Evolutionary conservation across 2,797 vertebrate species (phyloP), one percentile per base, ranked within the genome.

Genomic region (Cercopithecus neglectus): DNA sequence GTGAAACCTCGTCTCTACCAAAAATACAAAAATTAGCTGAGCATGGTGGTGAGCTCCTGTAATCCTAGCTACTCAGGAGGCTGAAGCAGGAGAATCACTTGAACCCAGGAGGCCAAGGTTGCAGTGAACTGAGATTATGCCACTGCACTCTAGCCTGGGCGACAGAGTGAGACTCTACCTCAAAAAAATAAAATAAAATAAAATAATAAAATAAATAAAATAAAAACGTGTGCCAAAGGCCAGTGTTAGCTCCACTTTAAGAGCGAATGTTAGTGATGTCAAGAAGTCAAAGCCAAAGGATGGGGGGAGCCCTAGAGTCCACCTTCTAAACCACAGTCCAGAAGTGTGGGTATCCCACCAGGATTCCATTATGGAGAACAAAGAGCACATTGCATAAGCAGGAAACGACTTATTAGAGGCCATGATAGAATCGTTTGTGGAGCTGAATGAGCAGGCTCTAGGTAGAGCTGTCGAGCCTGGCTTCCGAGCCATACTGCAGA

Each of bases 361-460:
- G 70, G 57, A 53, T 12, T 22, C 70, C 33, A 22, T 19, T 30
- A 46, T 2, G 33, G 26, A 30, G 70, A 28, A 30, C 46, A 44
- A 44, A 61, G 8, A 39, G 55, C 13, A 12, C 26, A 0, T 14
- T 14, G 46, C 19, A 24, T 6, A 1, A 1, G 19, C 36, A 53
- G 78, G 57, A 76, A 26, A 5, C 4, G 0, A 19, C n/a, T 59
- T 33, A 5, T 13, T 14, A 26, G 53, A 22, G 4, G 50, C 9
- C 5, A 0, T 0, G 21, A 26, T 0, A 1, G 44, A n/a, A 5
- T 5, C 3, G 5, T 44, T 7, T 6, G 4, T 1, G 46, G 61
- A 53, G 44, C 36, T 11, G 33, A 64, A 17, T 0, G 16, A 33
- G 30, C 9, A 39, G 22, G 72, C 28, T 41, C 22, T 1, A 2